A percentile compares a stretch with the other conserved stretches of the same genome.
Evolutionary conservation across 2,888 invertebrate species (phyloP).

Genomic region (Drosophila paracracens): DNA sequence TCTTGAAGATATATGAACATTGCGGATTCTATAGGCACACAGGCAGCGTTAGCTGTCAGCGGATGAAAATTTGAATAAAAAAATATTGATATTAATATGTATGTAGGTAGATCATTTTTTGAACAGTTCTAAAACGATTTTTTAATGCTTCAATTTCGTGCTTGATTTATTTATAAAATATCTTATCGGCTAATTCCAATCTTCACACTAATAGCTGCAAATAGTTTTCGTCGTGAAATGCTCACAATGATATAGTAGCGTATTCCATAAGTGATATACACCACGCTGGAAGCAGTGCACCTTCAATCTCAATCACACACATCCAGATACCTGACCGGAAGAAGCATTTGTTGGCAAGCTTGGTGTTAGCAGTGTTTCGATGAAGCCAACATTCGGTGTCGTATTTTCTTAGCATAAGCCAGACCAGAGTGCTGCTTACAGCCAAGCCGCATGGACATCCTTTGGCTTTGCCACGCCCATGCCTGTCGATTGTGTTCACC

Average conservation of each 20-base stretch:
- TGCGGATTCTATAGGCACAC: neutral
- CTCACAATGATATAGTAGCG: neutral
- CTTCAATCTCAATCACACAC: neutral
- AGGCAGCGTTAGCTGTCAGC: too few relatives aligned
- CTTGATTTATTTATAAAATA: neutral
- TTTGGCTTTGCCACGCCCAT: conserved; percentile 8
- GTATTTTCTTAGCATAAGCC: conserved; percentile 15
- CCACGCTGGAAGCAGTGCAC: neutral
- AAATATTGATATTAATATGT: neutral
- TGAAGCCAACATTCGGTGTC: conserved; percentile 12
- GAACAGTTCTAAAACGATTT: neutral
- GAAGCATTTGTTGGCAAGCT: neutral
- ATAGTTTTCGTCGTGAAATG: neutral
- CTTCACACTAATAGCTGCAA: neutral
- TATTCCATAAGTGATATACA: neutral
- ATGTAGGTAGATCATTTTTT: neutral
- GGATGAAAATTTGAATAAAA: neutral
- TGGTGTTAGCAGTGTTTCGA: conserved; percentile 5
- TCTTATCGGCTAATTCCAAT: neutral
- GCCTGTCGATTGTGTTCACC: conserved; percentile 26
- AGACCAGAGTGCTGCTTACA: conserved; percentile 11
- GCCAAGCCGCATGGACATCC: conserved; percentile 13
- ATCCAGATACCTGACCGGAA: neutral
- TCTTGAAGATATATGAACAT: conserved; percentile 10
- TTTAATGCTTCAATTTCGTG: neutral